Percentiles rank a stretch among this genome's conserved stretches.
Evolutionary conservation across 1,140 invertebrate genomes (phyloP).

Genomic region (Mamestra configurata): DNA sequence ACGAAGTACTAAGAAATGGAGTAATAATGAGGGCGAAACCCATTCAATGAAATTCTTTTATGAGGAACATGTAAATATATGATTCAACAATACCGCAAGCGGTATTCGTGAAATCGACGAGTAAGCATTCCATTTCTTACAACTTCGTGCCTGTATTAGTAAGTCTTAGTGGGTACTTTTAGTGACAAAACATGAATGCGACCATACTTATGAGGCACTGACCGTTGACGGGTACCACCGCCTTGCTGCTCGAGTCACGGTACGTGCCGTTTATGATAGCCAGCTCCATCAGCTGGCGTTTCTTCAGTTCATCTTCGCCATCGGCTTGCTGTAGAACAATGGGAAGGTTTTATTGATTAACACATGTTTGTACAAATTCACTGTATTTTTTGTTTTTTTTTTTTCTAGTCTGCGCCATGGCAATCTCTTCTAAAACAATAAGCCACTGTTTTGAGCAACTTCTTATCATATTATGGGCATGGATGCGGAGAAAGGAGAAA

Average conservation of each 20-base stretch:
- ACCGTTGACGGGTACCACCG: constrained; percentile 90
- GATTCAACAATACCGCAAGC: background rate
- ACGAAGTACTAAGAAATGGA: constrained; percentile 32
- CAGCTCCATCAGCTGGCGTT: constrained; percentile 99
- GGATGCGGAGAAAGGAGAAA: too few species aligned
- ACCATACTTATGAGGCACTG: constrained; percentile 87
- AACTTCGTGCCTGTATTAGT: constrained; percentile 35
- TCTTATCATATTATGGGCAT: too few species aligned
- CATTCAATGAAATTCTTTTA: background rate
- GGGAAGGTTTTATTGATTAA: background rate
- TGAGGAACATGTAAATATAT: background rate
- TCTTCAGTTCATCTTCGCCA: constrained; percentile 99
- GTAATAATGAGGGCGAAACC: background rate
- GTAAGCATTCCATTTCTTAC: constrained; percentile 20
- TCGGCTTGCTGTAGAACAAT: constrained; percentile 94
- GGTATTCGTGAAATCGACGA: background rate
- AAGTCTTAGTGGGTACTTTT: constrained; percentile 63
- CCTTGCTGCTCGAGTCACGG: constrained; percentile 97
- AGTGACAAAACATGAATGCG: constrained; percentile 86
- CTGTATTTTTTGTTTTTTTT: too few species aligned
- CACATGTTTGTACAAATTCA: background rate
- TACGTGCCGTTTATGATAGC: constrained; percentile 99
- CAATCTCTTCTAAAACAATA: too few species aligned
- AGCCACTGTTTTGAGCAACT: too few species aligned
- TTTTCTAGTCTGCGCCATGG: too few species aligned